These are phyloP conservation scores for Proales similis DNA, from an alignment of 1,140 invertebrate species.

Conservation along the genomic window DNA sequence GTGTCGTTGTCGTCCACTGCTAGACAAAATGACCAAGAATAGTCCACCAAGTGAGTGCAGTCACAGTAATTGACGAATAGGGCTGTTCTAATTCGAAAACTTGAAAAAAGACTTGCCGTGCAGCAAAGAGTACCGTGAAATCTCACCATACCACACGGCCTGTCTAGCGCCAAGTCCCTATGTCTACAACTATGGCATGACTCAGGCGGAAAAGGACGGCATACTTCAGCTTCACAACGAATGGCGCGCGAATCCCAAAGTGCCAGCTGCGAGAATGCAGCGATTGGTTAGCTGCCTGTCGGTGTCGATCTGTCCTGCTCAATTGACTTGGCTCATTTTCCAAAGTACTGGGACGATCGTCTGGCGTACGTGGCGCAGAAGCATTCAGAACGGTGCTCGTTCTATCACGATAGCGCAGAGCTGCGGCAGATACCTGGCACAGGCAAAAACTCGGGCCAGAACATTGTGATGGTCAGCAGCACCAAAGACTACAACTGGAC, in stretches of 20 bases:
- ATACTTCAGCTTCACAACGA: conserved; percentile 21
- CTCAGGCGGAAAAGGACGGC: neutral
- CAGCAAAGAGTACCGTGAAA: conserved; percentile 7
- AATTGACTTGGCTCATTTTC: too few species aligned
- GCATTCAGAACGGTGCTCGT: conserved; percentile 26
- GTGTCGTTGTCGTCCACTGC: too few species aligned
- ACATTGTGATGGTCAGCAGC: neutral
- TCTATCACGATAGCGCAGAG: conserved; percentile 12
- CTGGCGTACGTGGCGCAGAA: conserved; percentile 32
- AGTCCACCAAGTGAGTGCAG: too few species aligned
- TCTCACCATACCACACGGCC: conserved; percentile 30
- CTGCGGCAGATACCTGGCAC: conserved; percentile 10
- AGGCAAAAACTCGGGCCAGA: neutral
- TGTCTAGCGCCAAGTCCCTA: conserved; percentile 10
- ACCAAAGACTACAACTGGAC: neutral
- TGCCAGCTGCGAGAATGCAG: conserved; percentile 9
- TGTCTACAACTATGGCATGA: neutral
- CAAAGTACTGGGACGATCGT: conserved; percentile 36
- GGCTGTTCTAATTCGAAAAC: too few species aligned
- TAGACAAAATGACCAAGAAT: too few species aligned
- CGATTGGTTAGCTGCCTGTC: conserved; percentile 14
- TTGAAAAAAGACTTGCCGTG: too few species aligned
- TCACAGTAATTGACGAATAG: too few species aligned
- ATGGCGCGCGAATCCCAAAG: neutral
- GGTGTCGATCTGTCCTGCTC: too few species aligned